Conservation (phyloP, 2,113 vertebrate species). For the Heterotilapia buettikoferi region DNA sequence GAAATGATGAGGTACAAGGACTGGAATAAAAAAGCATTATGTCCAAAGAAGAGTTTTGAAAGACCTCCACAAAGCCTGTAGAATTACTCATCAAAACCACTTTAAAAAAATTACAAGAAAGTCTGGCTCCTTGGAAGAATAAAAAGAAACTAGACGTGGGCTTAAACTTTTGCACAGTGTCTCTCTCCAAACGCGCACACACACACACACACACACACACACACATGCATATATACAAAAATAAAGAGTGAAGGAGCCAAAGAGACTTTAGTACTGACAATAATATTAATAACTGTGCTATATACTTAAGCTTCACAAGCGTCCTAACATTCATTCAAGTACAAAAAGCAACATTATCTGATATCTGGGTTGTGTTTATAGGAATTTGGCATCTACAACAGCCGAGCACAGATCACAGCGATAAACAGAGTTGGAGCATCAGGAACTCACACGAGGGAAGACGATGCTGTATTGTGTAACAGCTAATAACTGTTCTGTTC, state of each 20-base stretch:
- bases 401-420: neutral
- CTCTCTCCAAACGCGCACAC: neutral
- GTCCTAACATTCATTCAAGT: neutral
- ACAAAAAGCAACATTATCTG: neutral
- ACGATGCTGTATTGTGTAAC: neutral
- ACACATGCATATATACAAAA: neutral
- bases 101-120: neutral
- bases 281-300: neutral
- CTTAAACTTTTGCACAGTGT: neutral
- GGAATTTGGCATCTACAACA: neutral
- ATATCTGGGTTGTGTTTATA: neutral
- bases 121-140: neutral
- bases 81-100: neutral
- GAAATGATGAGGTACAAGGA: neutral
- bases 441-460: slow-evolving; percentile 14
- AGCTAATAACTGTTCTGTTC: slow-evolving; percentile 13
- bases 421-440: neutral
- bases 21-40: neutral
- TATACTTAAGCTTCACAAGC: neutral
- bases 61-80: neutral
- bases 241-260: neutral
- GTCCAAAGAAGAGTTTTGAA: neutral
- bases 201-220: neutral
- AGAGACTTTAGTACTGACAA: neutral
- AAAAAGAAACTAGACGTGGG: neutral